phyloP scores from a whole-genome alignment of 2,888 invertebrate genomes.

The Neocrepidodera transversa region DNA sequence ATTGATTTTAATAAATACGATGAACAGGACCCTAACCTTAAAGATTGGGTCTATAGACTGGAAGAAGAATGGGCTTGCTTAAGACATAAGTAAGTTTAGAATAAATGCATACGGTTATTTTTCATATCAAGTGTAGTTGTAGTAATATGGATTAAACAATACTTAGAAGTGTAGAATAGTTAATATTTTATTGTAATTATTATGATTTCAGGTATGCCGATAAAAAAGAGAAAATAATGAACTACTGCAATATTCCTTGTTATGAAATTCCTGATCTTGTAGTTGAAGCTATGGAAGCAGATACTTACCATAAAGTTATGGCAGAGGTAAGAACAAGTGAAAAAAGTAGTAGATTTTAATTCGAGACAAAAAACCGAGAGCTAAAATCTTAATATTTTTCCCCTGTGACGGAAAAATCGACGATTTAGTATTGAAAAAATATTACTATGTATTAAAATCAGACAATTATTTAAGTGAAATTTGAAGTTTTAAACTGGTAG shows the following conservation, averaged over 20 bases:
- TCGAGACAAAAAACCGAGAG: too few relatives aligned
- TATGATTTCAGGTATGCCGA: slow-evolving; percentile 66
- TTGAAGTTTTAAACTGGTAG: too few relatives aligned
- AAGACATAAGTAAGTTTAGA: slow-evolving; percentile 59
- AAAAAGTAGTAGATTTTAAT: too few relatives aligned
- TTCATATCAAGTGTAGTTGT: background rate
- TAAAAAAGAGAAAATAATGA: slow-evolving; percentile 67
- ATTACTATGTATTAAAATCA: too few relatives aligned
- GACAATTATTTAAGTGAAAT: too few relatives aligned
- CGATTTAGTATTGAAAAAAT: too few relatives aligned
- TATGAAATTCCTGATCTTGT: slow-evolving; percentile 76
- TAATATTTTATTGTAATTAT: slow-evolving; percentile 1
- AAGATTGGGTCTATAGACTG: slow-evolving; percentile 75
- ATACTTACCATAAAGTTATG: slow-evolving; percentile 56
- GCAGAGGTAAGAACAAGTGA: slow-evolving; percentile 58
- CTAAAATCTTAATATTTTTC: too few relatives aligned
- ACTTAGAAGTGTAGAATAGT: background rate
- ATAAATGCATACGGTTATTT: background rate
- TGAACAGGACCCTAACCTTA: slow-evolving; percentile 71
- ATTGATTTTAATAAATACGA: slow-evolving; percentile 72
- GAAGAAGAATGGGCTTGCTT: slow-evolving; percentile 70
- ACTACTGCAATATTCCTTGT: slow-evolving; percentile 67
- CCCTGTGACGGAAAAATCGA: too few relatives aligned
- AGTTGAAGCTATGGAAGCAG: slow-evolving; percentile 66
- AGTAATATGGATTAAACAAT: background rate